phyloP scores from a whole-genome alignment of 2,113 vertebrate species.

The Symphodus melops region DNA sequence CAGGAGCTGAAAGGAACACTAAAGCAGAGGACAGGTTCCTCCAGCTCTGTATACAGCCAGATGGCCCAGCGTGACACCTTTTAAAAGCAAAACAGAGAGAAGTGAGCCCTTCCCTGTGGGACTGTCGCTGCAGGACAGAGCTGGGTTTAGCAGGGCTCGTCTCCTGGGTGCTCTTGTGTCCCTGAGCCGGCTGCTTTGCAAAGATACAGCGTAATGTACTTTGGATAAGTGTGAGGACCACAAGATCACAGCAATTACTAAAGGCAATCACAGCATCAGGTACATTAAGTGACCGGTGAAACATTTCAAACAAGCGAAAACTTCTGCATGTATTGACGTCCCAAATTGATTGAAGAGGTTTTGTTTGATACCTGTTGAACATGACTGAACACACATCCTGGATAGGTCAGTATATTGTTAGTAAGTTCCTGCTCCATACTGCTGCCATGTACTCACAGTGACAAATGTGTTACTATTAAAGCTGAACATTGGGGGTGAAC shows the following conservation, averaged over 20 bases:
- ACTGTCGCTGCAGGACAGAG: constrained; percentile 54
- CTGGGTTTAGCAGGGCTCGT: constrained; percentile 23
- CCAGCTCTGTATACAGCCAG: constrained; percentile 39
- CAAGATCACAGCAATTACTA: constrained; percentile 48
- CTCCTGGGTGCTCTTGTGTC: constrained; percentile 57
- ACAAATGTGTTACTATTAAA: not conserved
- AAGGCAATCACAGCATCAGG: constrained; percentile 38
- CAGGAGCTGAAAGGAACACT: constrained; percentile 9
- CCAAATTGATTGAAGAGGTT: constrained; percentile 13
- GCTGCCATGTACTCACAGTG: not conserved
- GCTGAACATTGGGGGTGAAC: not conserved
- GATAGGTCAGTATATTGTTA: constrained; percentile 27
- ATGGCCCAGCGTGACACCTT: constrained; percentile 19
- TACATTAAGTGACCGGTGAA: constrained; percentile 50
- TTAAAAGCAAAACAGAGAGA: constrained; percentile 47
- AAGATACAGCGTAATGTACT: constrained; percentile 24
- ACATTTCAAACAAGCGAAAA: constrained; percentile 14
- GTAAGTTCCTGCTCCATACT: not conserved
- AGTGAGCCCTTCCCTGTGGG: constrained; percentile 44
- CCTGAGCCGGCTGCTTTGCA: constrained; percentile 41
- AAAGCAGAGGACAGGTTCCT: constrained; percentile 21
- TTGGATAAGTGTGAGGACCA: constrained; percentile 30
- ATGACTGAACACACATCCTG: not conserved
- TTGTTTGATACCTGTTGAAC: constrained; percentile 32
- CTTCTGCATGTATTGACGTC: constrained; percentile 43